phyloP scores from a whole-genome alignment of 1,140 invertebrate species.

The Mamestra configurata region DNA sequence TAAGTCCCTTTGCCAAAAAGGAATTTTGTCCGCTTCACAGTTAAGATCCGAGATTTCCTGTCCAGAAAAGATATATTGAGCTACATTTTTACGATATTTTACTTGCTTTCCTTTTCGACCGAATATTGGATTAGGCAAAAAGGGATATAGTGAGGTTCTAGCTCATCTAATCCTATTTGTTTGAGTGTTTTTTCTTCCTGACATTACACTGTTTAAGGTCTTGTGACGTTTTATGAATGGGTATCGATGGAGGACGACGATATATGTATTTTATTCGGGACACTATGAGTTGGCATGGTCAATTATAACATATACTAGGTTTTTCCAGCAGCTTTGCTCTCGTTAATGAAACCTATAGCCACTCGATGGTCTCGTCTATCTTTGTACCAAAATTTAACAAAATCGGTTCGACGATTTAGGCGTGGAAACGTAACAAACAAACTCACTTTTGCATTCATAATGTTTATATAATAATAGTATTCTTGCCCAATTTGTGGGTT shows the following conservation, averaged over 20 bases:
- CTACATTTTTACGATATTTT: slow-evolving; percentile 50
- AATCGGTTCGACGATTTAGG: too few species aligned
- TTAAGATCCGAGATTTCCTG: slow-evolving; percentile 43
- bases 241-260: too few species aligned
- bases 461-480: too few species aligned
- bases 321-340: too few species aligned
- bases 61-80: slow-evolving; percentile 31
- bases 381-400: too few species aligned
- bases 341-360: too few species aligned
- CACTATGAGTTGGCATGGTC: neutral
- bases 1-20: slow-evolving; percentile 46
- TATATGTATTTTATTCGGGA: too few species aligned
- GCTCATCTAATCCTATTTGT: slow-evolving; percentile 45
- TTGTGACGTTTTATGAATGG: neutral
- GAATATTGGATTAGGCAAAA: slow-evolving; percentile 48
- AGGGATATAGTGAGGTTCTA: slow-evolving; percentile 37
- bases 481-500: too few species aligned
- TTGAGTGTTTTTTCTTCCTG: slow-evolving; percentile 20
- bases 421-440: too few species aligned
- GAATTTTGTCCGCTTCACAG: slow-evolving; percentile 26
- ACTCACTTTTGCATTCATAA: too few species aligned
- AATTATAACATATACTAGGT: too few species aligned
- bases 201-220: neutral
- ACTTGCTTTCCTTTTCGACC: slow-evolving; percentile 44
- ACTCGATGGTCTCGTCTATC: too few species aligned